These are phyloP conservation scores for Eulithis testata DNA, from an alignment of 2,888 invertebrate genomes.

Conservation along the genomic window DNA sequence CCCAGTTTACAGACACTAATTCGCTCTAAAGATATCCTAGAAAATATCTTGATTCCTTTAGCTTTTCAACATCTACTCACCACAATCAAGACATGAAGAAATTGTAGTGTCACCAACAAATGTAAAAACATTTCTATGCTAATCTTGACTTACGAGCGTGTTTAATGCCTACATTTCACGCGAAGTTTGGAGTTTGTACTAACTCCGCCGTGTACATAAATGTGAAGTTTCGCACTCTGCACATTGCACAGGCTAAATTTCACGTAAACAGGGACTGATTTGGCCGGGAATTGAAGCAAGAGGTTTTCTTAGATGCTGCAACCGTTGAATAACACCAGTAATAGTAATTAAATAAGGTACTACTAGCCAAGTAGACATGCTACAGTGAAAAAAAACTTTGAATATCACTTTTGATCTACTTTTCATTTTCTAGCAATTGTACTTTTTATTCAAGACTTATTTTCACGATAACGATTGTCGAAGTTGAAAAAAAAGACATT, in stretches of 20 bases:
- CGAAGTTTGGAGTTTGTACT: slow-evolving; percentile 33
- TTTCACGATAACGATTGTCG: too few species aligned
- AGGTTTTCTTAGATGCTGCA: not conserved
- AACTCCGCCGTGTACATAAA: slow-evolving; percentile 32
- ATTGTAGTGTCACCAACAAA: slow-evolving; percentile 30
- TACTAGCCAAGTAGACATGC: too few species aligned
- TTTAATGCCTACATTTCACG: slow-evolving; percentile 36
- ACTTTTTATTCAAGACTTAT: too few species aligned
- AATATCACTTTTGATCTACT: too few species aligned
- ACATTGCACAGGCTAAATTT: slow-evolving; percentile 37
- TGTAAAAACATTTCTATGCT: slow-evolving; percentile 40
- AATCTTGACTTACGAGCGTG: slow-evolving; percentile 34
- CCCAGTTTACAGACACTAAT: not conserved
- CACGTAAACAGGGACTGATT: slow-evolving; percentile 29
- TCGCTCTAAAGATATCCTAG: not conserved
- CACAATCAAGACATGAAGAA: slow-evolving; percentile 11
- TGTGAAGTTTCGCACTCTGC: slow-evolving; percentile 39
- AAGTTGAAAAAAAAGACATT: too few species aligned
- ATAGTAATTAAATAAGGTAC: too few species aligned
- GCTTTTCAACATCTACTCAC: not conserved
- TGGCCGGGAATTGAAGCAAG: not conserved
- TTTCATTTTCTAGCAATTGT: too few species aligned
- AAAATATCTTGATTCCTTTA: not conserved
- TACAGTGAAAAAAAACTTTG: too few species aligned
- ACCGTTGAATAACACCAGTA: too few species aligned